These are phyloP conservation scores for Cygnus atratus DNA, from an alignment of 2,113 vertebrate species.

Conservation along the genomic window DNA sequence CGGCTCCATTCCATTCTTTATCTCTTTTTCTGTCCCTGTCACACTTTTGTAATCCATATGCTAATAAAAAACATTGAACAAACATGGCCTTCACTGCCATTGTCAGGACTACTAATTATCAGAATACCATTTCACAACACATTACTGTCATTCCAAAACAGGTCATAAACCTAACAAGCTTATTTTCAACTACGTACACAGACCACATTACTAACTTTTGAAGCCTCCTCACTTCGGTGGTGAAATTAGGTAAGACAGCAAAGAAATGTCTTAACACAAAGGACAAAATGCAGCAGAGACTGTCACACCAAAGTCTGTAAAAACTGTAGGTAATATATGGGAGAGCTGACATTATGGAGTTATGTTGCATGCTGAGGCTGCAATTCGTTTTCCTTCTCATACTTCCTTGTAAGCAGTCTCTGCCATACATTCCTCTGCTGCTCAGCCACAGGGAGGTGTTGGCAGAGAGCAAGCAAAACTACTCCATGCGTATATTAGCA, in stretches of 20 bases:
- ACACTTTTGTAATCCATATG: neutral
- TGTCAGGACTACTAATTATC: neutral
- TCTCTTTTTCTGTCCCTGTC: neutral
- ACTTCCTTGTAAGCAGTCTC: neutral
- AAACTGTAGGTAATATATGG: neutral
- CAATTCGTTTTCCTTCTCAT: conserved; percentile 7
- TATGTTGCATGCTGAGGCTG: neutral
- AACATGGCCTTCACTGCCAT: neutral
- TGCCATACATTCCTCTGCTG: conserved; percentile 18
- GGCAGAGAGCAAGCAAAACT: neutral
- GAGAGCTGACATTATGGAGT: neutral
- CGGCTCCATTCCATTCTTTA: neutral
- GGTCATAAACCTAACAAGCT: neutral
- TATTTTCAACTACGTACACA: neutral
- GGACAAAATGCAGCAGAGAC: neutral
- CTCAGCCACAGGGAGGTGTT: neutral
- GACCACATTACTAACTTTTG: neutral
- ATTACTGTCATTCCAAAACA: neutral
- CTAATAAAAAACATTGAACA: neutral
- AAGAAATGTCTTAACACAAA: neutral
- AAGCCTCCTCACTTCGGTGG: neutral
- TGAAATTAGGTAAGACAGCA: neutral
- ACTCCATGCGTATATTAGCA: neutral
- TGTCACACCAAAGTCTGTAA: neutral
- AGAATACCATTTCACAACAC: neutral